Base-by-base conservation (phyloP, 2,888 invertebrate genomes). In the Pollenia griseotomentosa region DNA sequence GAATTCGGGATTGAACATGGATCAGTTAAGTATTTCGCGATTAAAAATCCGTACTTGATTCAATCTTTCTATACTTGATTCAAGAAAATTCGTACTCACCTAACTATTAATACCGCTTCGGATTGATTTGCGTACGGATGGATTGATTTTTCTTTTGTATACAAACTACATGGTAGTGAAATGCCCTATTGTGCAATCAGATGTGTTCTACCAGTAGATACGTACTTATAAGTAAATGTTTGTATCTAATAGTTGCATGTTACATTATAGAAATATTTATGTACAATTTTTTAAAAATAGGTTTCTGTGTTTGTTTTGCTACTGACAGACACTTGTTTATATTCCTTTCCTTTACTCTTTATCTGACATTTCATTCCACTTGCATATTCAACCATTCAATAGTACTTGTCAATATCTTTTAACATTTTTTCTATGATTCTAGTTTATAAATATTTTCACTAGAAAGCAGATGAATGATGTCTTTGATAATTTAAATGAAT, bases 241-340 rank as follows among this genome's bases (percentile, higher is more conserved):
- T 11, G 33, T 57, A 23, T 19, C 23, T 57, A 59, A 33, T 33
- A 33, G 33, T 33, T 33, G 33, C 14, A 59, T 14, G 48, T 68
- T 48, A 23, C 33, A 51, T 33, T 11, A 57, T 19, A 57, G 6
- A 33, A 33, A 33, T 6, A 33, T 33, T 33, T 33, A 33, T 33
- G 33, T 6, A 33, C 33, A 33, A 33, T 33, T 33, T 6, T 6
- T 14, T 5, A 59, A 33, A 68, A n/a, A 68, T 42, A 57, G n/a
- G 48, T 40, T 51, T 51, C 14, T 59, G 44, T 59, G 59, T 70
- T 70, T 75, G 46, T 59, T 46, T 77, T 61, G 2, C 23, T 44
- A 42, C 23, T 61, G 79, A 61, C 48, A 61, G 53, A 40, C 70
- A 70, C 70, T 68, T 79, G 78, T 68, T 57, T 57, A 16, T 61